Conservation (phyloP, 2,113 vertebrate genomes). For the Eretmochelys imbricata region DNA sequence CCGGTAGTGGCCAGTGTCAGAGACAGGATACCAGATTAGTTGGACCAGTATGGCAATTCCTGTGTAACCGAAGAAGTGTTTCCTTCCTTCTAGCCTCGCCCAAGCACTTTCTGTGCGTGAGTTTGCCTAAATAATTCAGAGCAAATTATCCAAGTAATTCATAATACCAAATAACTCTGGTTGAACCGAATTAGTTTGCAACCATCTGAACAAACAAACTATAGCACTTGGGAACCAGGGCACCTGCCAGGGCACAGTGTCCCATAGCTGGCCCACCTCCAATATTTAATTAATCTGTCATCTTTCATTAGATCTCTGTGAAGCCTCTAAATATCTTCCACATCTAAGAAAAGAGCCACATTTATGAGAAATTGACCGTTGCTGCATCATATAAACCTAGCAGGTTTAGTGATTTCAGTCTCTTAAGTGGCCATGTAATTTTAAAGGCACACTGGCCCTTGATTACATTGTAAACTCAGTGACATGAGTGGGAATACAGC, state of each 20-base stretch:
- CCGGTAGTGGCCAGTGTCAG: not conserved
- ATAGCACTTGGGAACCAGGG: not conserved
- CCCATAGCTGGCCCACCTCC: conserved; percentile 57
- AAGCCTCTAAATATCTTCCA: conserved; percentile 54
- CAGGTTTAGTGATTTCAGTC: not conserved
- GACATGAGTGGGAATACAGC: not conserved
- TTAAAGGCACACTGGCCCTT: conserved; percentile 1
- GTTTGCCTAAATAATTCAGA: not conserved
- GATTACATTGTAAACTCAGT: not conserved
- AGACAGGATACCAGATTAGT: not conserved
- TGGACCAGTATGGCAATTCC: not conserved
- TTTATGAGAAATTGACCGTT: not conserved
- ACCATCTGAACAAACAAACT: conserved; percentile 61
- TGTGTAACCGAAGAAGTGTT: not conserved
- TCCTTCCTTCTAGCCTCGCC: not conserved
- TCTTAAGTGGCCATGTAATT: not conserved
- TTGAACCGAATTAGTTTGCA: conserved; percentile 68
- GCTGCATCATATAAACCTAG: not conserved
- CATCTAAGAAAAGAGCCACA: not conserved
- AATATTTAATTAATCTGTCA: conserved; percentile 75
- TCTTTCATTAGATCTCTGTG: conserved; percentile 42
- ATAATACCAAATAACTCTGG: conserved; percentile 25
- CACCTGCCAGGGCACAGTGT: conserved; percentile 43
- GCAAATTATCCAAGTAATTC: conserved; percentile 26
- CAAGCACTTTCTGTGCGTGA: not conserved